Percentiles rank a stretch among this genome's conserved stretches.
Conservation (phyloP, 2,113 vertebrate species). For the Aptenodytes patagonicus region DNA sequence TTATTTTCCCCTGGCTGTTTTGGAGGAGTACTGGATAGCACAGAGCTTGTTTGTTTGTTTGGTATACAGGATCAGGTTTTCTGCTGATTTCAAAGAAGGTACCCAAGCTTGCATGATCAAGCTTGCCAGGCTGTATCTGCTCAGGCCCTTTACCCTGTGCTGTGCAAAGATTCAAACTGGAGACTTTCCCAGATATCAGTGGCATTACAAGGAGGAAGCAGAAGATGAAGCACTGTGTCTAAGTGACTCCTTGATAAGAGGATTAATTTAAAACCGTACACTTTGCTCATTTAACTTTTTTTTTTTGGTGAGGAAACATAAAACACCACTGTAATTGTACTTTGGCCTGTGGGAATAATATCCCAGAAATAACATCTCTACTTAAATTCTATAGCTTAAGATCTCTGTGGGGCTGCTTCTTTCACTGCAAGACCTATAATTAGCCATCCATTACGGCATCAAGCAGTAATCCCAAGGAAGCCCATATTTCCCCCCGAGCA, state of each 20-base stretch:
- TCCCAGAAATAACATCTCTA: background rate
- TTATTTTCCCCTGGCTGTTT: background rate
- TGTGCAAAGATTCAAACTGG: background rate
- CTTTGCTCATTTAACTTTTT: background rate
- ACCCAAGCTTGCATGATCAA: background rate
- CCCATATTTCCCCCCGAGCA: background rate
- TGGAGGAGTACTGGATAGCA: background rate
- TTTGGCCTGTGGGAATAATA: constrained; percentile 49
- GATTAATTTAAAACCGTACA: background rate
- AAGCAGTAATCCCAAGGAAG: constrained; percentile 29
- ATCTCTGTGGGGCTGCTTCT: constrained; percentile 12
- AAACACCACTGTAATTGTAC: background rate
- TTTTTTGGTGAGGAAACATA: background rate
- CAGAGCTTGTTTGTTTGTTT: background rate
- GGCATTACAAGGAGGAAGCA: background rate
- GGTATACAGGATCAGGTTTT: background rate
- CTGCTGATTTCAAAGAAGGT: background rate
- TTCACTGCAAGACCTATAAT: constrained; percentile 46
- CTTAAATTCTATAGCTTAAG: constrained; percentile 26
- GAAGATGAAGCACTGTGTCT: background rate
- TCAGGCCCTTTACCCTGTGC: background rate
- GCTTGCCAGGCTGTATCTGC: background rate
- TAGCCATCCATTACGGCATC: background rate
- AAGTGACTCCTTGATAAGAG: background rate
- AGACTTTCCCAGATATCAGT: background rate